Evolutionary conservation across 2,113 vertebrate genomes (phyloP).

Genomic region (Nanger granti): DNA sequence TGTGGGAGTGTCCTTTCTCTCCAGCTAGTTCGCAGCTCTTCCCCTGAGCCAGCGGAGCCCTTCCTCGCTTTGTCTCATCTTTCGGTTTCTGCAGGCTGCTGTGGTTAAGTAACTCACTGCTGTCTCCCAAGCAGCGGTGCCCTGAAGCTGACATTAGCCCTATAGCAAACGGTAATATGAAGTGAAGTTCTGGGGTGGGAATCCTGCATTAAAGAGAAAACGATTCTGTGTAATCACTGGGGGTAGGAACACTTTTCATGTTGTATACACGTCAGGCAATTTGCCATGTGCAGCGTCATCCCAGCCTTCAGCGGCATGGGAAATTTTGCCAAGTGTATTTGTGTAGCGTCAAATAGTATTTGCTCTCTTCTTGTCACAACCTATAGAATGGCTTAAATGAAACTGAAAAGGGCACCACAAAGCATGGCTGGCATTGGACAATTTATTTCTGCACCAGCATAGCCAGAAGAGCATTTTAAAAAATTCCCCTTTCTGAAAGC

Average conservation of each 20-base stretch:
- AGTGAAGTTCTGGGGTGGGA: slow-evolving; percentile 46
- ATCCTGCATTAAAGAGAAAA: slow-evolving; percentile 60
- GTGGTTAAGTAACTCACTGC: slow-evolving; percentile 44
- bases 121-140: slow-evolving; percentile 44
- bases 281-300: slow-evolving; percentile 39
- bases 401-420: background rate
- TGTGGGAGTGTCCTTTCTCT: background rate
- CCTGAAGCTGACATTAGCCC: slow-evolving; percentile 28
- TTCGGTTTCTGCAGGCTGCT: slow-evolving; percentile 9
- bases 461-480: background rate
- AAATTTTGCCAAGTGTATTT: slow-evolving; percentile 48
- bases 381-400: slow-evolving; percentile 35
- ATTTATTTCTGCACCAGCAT: background rate
- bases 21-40: slow-evolving; percentile 3
- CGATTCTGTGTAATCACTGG: slow-evolving; percentile 59
- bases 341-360: slow-evolving; percentile 41
- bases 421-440: background rate
- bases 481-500: background rate
- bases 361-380: slow-evolving; percentile 51
- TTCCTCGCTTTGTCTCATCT: slow-evolving; percentile 48
- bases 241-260: slow-evolving; percentile 62
- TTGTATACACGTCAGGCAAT: slow-evolving; percentile 42
- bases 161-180: slow-evolving; percentile 53
- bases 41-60: background rate
- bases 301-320: background rate